Conservation (phyloP, 2,113 vertebrate genomes). For the Holacanthus passer region DNA sequence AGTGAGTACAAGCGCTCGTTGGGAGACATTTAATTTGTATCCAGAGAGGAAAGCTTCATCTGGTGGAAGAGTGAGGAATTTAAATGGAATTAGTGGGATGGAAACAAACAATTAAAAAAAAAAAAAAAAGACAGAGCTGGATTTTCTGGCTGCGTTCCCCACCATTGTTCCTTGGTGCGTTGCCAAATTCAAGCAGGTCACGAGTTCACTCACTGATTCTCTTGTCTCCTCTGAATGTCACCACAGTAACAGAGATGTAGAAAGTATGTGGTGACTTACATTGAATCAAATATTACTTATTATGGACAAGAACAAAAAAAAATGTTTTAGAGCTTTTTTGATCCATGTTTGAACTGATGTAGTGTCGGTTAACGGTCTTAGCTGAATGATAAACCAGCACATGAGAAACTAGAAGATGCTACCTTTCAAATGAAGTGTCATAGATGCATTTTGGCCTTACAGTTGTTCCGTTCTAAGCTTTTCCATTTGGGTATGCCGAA, state of each 20-base stretch:
- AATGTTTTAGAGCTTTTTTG: no score
- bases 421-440: no score
- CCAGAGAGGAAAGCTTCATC: constrained; percentile 46
- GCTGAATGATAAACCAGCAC: no score
- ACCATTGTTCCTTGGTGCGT: constrained; percentile 45
- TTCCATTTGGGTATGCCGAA: no score
- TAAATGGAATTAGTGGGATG: constrained; percentile 51
- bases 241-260: constrained; percentile 3
- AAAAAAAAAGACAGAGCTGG: constrained; percentile 20
- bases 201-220: constrained; percentile 42
- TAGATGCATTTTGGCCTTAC: no score
- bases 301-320: no score
- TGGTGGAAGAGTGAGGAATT: constrained; percentile 42
- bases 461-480: no score
- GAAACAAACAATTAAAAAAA: constrained; percentile 57
- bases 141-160: constrained; percentile 58
- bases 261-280: no score
- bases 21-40: constrained; percentile 47
- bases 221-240: constrained; percentile 32
- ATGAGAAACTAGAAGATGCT: no score
- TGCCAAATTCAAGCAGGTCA: constrained; percentile 53
- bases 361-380: no score
- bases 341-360: no score
- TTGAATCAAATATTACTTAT: no score
- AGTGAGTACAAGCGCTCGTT: constrained; percentile 18